Evolutionary conservation across 2,113 vertebrate genomes (phyloP).

Genomic region (Myrmophylax atrothorax): DNA sequence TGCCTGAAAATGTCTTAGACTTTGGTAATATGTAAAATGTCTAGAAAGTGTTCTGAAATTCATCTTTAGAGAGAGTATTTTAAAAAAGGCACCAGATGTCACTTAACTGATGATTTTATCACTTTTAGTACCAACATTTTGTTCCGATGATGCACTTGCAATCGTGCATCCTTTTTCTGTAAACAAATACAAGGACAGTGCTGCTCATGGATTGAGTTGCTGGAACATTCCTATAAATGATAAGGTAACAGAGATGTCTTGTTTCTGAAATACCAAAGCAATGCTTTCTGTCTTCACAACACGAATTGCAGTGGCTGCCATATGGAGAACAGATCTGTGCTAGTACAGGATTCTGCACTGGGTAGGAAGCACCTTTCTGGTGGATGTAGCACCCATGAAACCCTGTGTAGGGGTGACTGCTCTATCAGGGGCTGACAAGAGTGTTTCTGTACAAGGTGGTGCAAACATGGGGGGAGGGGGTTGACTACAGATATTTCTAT

Average conservation of each 20-base stretch:
- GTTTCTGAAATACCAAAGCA: not conserved
- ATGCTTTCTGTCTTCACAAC: not conserved
- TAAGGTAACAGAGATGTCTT: not conserved
- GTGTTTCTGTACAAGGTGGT: not conserved
- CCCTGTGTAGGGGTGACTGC: not conserved
- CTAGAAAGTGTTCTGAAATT: not conserved
- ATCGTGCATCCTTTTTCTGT: not conserved
- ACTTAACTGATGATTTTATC: not conserved
- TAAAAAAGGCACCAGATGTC: not conserved
- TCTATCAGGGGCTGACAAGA: fast-evolving
- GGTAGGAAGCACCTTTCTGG: not conserved
- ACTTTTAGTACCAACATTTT: not conserved
- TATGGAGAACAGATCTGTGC: not conserved
- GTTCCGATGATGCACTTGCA: not conserved
- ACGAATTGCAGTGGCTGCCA: not conserved
- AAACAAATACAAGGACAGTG: not conserved
- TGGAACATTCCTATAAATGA: not conserved
- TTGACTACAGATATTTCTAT: not conserved
- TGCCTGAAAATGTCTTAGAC: not conserved
- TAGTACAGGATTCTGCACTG: not conserved
- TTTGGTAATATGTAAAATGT: not conserved
- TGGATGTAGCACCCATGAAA: fast-evolving
- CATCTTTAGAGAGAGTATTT: not conserved
- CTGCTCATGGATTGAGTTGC: not conserved
- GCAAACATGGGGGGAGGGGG: no score